Evolutionary conservation across 2,888 invertebrate species (phyloP).

Genomic region (Acleris sparsana): DNA sequence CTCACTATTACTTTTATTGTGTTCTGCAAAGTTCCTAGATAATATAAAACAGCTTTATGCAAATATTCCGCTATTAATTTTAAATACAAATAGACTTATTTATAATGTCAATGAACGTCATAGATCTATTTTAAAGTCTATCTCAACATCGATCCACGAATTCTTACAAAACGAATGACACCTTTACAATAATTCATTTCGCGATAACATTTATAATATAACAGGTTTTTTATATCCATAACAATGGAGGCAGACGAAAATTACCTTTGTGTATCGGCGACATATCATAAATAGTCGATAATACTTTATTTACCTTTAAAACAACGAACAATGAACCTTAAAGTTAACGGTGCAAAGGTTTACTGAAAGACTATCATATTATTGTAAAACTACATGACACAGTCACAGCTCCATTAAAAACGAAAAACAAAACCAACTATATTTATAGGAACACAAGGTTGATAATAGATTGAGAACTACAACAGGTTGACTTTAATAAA

Average conservation of each 20-base stretch:
- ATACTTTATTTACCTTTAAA: not conserved
- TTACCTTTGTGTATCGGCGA: conserved; percentile 35
- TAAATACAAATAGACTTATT: not conserved
- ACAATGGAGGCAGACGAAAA: conserved; percentile 35
- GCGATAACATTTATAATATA: conserved; percentile 36
- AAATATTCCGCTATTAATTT: not conserved
- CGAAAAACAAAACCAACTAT: not conserved
- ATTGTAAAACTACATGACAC: conserved; percentile 31
- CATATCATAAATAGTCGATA: conserved; percentile 30
- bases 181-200: conserved; percentile 34
- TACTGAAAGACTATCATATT: not conserved
- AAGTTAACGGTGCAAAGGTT: not conserved
- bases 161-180: conserved; percentile 29
- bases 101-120: conserved; percentile 1
- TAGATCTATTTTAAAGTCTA: not conserved
- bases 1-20: no score
- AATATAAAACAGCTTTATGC: no score
- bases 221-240: conserved; percentile 16
- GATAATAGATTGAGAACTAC: conserved; percentile 37
- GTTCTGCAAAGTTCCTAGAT: no score
- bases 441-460: conserved; percentile 12
- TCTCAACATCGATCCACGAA: conserved; percentile 9
- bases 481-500: conserved; percentile 48
- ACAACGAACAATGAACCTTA: conserved; percentile 4
- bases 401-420: conserved; percentile 11